Evolutionary conservation across 2,797 vertebrate species (phyloP), one percentile per base, ranked within the genome.

Genomic region (Pseudochaenichthys georgianus): DNA sequence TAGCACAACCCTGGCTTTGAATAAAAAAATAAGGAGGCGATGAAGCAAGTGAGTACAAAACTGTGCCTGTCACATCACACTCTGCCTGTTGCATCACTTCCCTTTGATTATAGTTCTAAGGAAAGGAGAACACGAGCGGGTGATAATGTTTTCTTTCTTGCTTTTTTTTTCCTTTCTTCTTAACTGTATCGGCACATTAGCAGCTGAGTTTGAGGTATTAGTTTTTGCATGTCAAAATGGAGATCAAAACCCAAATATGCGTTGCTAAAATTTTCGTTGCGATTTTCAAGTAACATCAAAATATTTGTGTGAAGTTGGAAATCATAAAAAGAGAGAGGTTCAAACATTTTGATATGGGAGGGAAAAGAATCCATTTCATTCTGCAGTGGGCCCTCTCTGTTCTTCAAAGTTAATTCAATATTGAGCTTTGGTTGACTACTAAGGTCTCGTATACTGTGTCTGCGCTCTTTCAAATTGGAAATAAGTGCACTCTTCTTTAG

Each of bases 131-230:
- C 89, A 91, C 73, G 72, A 86, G 90, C 85, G 78, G 85, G 86
- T 54, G 70, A 82, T 38, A 16, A 61, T 43, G 65, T 80, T 70
- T 78, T 83, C 52, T 73, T 71, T 71, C 71, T 66, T 67, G 54
- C 61, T 70, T 41, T 47, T 52, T 47, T 28, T 84, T 58, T 38
- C 31, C 64, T 43, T 54, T 47, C 74, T 70, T 23, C 75, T 78
- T 84, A 78, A 87, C 88, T 86, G 89, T 91, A 91, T 92, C 93
- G 92, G 88, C 87, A 94, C 93, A 92, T 92, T 96, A 96, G 95
- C 95, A 96, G 95, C 95, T 95, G 95, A 95, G 94, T 95, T 96
- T 98, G 98, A 99, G 98, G 98, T 98, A 99, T 98, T 96, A 96
- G 95, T 97, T 96, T 94, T 96, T 96, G 95, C 94, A 96, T 52